A percentile compares a stretch with the other conserved stretches of the same genome.
Conservation (phyloP, 2,113 vertebrate genomes). For the Trogon surrucura region DNA sequence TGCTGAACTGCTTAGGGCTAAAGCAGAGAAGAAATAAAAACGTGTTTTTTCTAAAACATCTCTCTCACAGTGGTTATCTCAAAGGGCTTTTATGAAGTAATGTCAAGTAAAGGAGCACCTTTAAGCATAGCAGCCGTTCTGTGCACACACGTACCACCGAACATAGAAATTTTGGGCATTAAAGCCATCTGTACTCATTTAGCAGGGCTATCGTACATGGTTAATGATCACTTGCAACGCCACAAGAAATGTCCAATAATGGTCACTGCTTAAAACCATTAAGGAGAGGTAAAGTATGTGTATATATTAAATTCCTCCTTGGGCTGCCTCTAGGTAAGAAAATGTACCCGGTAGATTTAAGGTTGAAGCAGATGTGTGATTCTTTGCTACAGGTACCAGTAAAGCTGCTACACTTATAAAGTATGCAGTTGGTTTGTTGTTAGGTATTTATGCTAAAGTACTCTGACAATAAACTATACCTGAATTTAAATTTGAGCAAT, state of each 20-base stretch:
- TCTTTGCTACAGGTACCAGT: neutral
- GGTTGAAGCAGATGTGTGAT: neutral
- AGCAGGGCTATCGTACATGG: neutral
- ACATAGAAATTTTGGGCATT: neutral
- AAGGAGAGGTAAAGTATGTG: neutral
- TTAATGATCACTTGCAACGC: neutral
- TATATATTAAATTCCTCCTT: neutral
- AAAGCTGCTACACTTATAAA: neutral
- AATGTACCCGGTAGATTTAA: neutral
- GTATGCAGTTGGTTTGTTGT: neutral
- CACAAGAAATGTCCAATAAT: neutral
- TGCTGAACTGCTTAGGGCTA: neutral
- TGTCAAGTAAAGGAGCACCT: constrained; percentile 9
- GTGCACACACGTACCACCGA: neutral
- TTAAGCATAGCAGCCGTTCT: neutral
- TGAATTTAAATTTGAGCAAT: neutral
- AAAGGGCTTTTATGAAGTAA: constrained; percentile 7
- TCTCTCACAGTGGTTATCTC: neutral
- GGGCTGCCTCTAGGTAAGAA: neutral
- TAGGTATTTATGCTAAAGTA: neutral
- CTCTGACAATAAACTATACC: neutral
- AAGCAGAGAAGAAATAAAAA: constrained; percentile 46
- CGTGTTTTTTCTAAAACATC: constrained; percentile 10
- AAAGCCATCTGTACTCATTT: neutral
- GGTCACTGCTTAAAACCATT: neutral